These are phyloP conservation scores for Drosophila nasuta DNA, from an alignment of 1,140 invertebrate genomes.

Conservation along the genomic window DNA sequence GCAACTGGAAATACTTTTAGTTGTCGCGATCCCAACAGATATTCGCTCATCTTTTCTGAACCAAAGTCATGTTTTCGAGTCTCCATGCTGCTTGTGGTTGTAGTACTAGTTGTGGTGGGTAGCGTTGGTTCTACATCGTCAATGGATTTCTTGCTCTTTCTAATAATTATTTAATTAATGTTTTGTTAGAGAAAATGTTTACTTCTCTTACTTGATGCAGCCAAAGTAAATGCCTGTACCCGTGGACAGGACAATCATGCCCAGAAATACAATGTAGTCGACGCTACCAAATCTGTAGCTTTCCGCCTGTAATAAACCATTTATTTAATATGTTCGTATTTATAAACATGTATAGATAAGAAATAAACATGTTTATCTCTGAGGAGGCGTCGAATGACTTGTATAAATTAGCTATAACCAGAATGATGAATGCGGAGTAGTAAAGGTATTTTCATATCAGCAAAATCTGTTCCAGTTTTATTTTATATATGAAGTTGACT, in stretches of 20 bases:
- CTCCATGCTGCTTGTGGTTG: constrained; percentile 20
- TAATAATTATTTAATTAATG: constrained; percentile 32
- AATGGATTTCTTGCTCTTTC: constrained; percentile 57
- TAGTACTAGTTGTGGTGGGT: constrained; percentile 34
- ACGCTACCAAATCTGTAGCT: constrained; percentile 81
- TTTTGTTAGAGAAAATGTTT: background rate
- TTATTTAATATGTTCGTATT: constrained; percentile 15
- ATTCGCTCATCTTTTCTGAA: constrained; percentile 87
- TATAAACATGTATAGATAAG: constrained; percentile 3
- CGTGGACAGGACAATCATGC: constrained; percentile 88
- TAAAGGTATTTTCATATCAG: background rate
- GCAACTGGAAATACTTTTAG: constrained; percentile 92
- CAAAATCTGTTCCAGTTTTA: background rate
- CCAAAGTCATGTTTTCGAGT: constrained; percentile 75
- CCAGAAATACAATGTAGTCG: constrained; percentile 88
- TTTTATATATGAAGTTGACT: background rate
- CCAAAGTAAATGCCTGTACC: constrained; percentile 91
- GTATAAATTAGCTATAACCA: constrained; percentile 7
- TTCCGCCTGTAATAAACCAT: constrained; percentile 38
- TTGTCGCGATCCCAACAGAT: constrained; percentile 90
- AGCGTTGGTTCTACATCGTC: constrained; percentile 57
- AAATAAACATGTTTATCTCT: constrained; percentile 21
- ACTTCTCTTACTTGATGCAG: constrained; percentile 80
- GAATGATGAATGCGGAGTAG: background rate
- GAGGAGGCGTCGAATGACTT: background rate